phyloP scores from a whole-genome alignment of 1,140 invertebrate genomes.

The Ceratina australensis region DNA sequence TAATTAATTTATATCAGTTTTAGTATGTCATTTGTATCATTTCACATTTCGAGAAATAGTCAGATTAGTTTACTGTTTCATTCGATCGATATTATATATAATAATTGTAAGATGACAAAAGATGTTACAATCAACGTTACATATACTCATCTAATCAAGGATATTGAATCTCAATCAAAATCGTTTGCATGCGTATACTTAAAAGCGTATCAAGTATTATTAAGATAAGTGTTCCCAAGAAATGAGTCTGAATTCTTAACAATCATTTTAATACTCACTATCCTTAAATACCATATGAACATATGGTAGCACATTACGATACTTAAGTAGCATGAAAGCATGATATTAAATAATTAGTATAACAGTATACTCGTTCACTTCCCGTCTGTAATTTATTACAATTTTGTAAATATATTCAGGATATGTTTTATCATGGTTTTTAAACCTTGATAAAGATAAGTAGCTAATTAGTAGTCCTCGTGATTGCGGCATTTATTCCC shows the following conservation, averaged over 20 bases:
- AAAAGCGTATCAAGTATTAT: too few species aligned
- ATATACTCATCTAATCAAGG: neutral
- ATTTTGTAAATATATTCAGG: slow-evolving; percentile 54
- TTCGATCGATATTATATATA: too few species aligned
- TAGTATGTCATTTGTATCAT: neutral
- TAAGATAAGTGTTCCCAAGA: neutral
- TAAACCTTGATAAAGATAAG: neutral
- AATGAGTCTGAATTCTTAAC: neutral
- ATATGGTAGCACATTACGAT: neutral
- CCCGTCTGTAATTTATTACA: slow-evolving; percentile 45
- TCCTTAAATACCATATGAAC: neutral
- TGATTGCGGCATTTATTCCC: too few species aligned
- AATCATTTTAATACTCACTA: neutral
- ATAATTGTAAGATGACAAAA: too few species aligned
- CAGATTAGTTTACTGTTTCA: neutral
- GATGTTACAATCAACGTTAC: neutral
- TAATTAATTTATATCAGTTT: slow-evolving; percentile 6
- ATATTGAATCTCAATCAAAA: slow-evolving; percentile 38
- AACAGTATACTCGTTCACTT: slow-evolving; percentile 23
- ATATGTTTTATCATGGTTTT: slow-evolving; percentile 17
- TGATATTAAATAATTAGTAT: slow-evolving; percentile 3
- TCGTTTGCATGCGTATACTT: slow-evolving; percentile 19
- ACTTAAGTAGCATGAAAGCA: slow-evolving; percentile 10
- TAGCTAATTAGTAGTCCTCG: too few species aligned
- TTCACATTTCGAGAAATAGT: neutral